phyloP scores from a whole-genome alignment of 2,113 vertebrate species.

The Beaufortia kweichowensis region DNA sequence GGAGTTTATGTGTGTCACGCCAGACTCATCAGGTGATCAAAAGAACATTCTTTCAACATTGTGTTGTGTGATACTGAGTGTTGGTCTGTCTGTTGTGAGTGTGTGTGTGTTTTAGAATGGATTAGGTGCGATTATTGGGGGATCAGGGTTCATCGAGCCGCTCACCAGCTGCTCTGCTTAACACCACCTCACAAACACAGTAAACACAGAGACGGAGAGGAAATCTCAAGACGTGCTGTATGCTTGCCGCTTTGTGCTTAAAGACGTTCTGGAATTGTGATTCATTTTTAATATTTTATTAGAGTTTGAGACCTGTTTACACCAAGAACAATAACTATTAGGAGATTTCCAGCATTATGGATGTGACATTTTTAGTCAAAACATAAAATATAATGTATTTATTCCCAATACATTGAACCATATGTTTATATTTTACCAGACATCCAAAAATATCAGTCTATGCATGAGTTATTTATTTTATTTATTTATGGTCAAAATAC shows the following conservation, averaged over 20 bases:
- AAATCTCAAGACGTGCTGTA: not conserved
- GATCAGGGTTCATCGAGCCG: slow-evolving; percentile 38
- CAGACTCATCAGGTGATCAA: slow-evolving; percentile 1
- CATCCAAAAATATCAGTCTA: no score
- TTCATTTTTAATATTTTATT: no score
- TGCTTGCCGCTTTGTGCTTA: not conserved
- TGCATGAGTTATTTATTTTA: no score
- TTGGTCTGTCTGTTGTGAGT: slow-evolving; percentile 11
- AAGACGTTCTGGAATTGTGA: not conserved
- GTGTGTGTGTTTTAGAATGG: slow-evolving; percentile 17
- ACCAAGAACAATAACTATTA: no score
- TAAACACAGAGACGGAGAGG: not conserved
- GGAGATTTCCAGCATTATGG: no score
- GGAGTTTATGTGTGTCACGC: not conserved
- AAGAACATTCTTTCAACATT: not conserved
- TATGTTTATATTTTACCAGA: no score
- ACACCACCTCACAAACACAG: not conserved
- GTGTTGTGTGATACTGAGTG: not conserved
- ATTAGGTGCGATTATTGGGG: slow-evolving; percentile 50
- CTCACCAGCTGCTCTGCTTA: slow-evolving; percentile 39
- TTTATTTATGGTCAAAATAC: no score
- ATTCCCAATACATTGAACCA: no score
- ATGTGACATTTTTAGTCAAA: no score
- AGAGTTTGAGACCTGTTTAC: no score
- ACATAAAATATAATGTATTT: no score